These are phyloP conservation scores for Drosophila incognita DNA, from an alignment of 2,888 invertebrate genomes.

Conservation along the genomic window DNA sequence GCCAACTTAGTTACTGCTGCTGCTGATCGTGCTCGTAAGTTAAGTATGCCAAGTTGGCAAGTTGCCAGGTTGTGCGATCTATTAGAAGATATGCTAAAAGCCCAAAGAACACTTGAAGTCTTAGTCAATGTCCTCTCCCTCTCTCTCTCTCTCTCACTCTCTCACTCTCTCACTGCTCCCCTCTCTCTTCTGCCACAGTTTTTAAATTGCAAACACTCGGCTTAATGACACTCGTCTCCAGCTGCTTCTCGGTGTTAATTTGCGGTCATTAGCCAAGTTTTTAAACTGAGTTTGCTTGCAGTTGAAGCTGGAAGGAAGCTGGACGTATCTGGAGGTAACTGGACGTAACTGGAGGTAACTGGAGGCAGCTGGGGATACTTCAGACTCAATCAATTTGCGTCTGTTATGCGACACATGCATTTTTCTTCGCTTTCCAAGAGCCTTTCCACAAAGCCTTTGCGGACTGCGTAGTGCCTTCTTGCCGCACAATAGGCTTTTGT, in stretches of 20 bases:
- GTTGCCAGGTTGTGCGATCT: constrained; percentile 58
- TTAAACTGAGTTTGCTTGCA: constrained; percentile 41
- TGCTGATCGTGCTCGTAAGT: constrained; percentile 40
- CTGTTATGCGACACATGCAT: constrained; percentile 56
- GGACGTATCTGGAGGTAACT: neutral
- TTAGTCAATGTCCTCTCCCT: neutral
- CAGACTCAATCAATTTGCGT: constrained; percentile 74
- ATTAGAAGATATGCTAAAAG: constrained; percentile 77
- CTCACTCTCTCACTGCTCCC: neutral
- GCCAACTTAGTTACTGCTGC: constrained; percentile 8
- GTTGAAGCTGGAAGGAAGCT: constrained; percentile 4
- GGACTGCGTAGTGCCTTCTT: constrained; percentile 10
- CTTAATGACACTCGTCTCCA: constrained; percentile 73
- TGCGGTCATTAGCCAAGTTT: constrained; percentile 77
- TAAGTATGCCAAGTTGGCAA: constrained; percentile 59
- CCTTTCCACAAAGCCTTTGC: constrained; percentile 23
- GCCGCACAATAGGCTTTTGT: constrained; percentile 71
- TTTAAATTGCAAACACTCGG: constrained; percentile 66
- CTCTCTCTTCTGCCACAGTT: neutral
- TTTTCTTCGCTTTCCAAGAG: constrained; percentile 32
- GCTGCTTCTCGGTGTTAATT: constrained; percentile 70
- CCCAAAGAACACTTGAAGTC: constrained; percentile 59
- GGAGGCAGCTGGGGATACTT: constrained; percentile 15
- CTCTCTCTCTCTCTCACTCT: neutral
- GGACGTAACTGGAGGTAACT: neutral